phyloP scores from a whole-genome alignment of 1,140 invertebrate species.

The Marisa cornuarietis region DNA sequence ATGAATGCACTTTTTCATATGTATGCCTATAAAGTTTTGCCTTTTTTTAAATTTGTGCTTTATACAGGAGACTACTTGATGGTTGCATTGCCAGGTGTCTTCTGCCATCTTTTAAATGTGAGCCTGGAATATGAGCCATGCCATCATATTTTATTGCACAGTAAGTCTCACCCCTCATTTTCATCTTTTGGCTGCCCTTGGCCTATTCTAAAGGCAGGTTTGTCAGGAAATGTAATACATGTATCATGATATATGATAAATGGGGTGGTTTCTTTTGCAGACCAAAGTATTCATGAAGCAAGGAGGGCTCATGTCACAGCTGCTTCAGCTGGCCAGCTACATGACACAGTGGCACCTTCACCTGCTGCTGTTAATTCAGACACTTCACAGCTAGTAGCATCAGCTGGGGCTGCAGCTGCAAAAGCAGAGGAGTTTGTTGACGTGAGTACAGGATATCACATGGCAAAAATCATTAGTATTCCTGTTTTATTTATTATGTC shows the following conservation, averaged over 20 bases:
- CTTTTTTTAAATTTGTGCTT: neutral
- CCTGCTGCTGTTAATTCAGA: neutral
- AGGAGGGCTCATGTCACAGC: conserved; percentile 1
- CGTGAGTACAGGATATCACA: too few relatives aligned
- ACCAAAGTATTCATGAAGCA: neutral
- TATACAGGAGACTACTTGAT: conserved; percentile 54
- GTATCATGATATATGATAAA: too few relatives aligned
- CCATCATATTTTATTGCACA: conserved; percentile 59
- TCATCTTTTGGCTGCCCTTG: neutral
- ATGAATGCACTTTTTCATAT: neutral
- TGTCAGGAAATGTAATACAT: too few relatives aligned
- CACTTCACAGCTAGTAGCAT: neutral
- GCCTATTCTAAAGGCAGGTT: too few relatives aligned
- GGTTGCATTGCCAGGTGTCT: conserved; percentile 56
- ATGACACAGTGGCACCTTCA: neutral
- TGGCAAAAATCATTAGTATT: too few relatives aligned
- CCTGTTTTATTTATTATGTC: too few relatives aligned
- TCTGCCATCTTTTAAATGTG: conserved; percentile 61
- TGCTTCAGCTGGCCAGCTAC: neutral
- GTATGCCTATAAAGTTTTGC: neutral
- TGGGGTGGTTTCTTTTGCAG: neutral
- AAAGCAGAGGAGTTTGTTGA: neutral
- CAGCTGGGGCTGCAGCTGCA: neutral
- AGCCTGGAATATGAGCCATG: conserved; percentile 59
- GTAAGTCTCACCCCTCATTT: conserved; percentile 38